Evolutionary conservation across 2,113 vertebrate species (phyloP).

Genomic region (Thamnaconus septentrionalis): DNA sequence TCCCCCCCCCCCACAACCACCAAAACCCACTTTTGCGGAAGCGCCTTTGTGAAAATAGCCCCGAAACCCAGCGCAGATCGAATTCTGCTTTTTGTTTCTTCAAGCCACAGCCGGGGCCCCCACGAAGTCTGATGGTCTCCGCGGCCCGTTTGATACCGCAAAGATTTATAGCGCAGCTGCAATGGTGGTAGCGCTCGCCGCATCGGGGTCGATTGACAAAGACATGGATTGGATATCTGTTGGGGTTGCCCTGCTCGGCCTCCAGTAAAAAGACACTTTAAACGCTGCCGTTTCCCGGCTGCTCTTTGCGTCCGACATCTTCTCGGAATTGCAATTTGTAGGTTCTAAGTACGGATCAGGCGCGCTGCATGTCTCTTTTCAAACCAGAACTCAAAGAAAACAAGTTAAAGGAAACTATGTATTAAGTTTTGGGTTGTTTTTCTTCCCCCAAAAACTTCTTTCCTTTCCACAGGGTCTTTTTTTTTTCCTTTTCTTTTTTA

Average conservation of each 20-base stretch:
- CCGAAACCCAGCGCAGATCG: constrained; percentile 9
- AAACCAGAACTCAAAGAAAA: not conserved
- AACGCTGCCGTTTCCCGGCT: not conserved
- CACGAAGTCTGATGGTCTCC: not conserved
- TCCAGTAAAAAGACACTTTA: not conserved
- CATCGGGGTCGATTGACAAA: not conserved
- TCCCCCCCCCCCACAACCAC: not conserved
- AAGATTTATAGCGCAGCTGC: constrained; percentile 47
- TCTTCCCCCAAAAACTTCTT: too few species aligned
- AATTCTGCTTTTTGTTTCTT: constrained; percentile 24
- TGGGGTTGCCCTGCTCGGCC: not conserved
- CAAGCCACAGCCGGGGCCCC: constrained; percentile 14
- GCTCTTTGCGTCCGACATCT: too few species aligned
- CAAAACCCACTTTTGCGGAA: not conserved
- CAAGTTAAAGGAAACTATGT: not conserved
- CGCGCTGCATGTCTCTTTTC: not conserved
- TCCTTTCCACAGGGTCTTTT: too few species aligned
- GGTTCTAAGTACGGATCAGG: not conserved
- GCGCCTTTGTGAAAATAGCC: constrained; percentile 1
- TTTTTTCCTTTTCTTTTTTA: too few species aligned
- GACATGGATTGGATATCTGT: constrained; percentile 2
- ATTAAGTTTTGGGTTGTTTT: too few species aligned
- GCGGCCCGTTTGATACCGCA: constrained; percentile 12
- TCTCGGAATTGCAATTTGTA: not conserved
- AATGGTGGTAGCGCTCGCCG: constrained; percentile 20